Base-by-base conservation (phyloP, 2,888 invertebrate species). In the Noctua janthe region DNA sequence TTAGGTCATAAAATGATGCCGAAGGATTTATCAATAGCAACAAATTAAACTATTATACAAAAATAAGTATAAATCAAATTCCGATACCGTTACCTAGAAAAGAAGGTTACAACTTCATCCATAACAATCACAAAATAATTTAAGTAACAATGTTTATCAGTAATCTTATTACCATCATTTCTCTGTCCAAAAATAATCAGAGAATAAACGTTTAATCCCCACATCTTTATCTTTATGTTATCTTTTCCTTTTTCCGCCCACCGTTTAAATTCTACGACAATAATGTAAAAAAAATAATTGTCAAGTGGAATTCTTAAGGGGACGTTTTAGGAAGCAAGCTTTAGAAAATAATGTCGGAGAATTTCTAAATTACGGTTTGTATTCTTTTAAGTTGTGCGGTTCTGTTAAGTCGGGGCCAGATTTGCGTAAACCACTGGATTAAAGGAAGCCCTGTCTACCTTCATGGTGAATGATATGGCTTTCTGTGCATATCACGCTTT, bases 271-370 rank as follows among this genome's bases (percentile, higher is more conserved):
- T 79, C 83, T 77, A 74, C 75, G 81, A 84, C 79, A 87, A 84
- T 87, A 88, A 87, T 83, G 86, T 88, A 79, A 80, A 88, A 87
- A 84, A 80, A 88, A 84, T 69, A 82, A 88, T 84, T 82, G 79
- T 80, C 69, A 80, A 84, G 82, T 78, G 74, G 80, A 81, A 84
- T 84, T 80, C 78, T 80, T 79, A 82, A 82, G 84, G 75, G 72
- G 76, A 73, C 77, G 62, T 82, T 87, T 84, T 76, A 69, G 54
- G 71, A 49, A 56, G 54, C 76, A 76, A 59, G 76, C 79, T 67
- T 79, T 56, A n/a, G 43, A 67, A 87, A 84, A 72, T 78, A 85
- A 71, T 62, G 72, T 77, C 13, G 70, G 66, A 73, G 72, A 84
- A 77, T 87, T 81, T 75, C 51, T 75, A 76, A 86, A 78, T 81